A percentile compares a stretch with the other conserved stretches of the same genome.
phyloP scores from a whole-genome alignment of 2,113 vertebrate genomes.

The Eudyptes chrysolophus region DNA sequence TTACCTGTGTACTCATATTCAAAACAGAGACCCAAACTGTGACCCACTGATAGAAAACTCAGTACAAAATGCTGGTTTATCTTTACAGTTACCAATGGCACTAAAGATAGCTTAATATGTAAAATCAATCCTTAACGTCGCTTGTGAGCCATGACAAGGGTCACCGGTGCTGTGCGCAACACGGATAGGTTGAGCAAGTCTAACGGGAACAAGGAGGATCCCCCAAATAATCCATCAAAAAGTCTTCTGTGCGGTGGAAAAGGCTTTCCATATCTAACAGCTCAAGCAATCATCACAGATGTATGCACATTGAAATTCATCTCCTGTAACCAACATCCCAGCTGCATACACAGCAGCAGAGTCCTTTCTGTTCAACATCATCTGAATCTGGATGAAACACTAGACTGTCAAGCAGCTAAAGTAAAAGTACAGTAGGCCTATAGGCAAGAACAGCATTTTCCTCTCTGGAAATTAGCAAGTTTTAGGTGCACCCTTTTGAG shows the following conservation, averaged over 20 bases:
- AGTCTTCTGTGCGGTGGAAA: not conserved
- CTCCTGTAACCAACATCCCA: not conserved
- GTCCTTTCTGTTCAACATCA: not conserved
- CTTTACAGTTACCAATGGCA: not conserved
- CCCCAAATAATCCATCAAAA: not conserved
- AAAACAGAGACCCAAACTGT: not conserved
- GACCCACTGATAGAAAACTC: not conserved
- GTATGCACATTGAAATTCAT: not conserved
- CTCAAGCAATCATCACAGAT: not conserved
- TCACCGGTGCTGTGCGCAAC: not conserved
- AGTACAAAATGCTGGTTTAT: not conserved
- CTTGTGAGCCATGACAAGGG: not conserved
- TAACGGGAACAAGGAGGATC: not conserved
- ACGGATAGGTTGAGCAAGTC: not conserved
- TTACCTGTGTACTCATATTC: not conserved
- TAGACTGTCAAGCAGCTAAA: fast-evolving
- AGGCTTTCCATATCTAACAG: not conserved
- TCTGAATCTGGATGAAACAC: fast-evolving
- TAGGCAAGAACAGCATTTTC: not conserved
- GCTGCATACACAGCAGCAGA: not conserved
- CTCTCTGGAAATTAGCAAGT: not conserved
- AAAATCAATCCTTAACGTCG: not conserved
- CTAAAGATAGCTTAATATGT: not conserved
- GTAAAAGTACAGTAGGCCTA: not conserved
- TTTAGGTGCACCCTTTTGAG: not conserved